These are phyloP conservation scores for Argopecten irradians DNA, from an alignment of 1,140 invertebrate species.

Conservation along the genomic window DNA sequence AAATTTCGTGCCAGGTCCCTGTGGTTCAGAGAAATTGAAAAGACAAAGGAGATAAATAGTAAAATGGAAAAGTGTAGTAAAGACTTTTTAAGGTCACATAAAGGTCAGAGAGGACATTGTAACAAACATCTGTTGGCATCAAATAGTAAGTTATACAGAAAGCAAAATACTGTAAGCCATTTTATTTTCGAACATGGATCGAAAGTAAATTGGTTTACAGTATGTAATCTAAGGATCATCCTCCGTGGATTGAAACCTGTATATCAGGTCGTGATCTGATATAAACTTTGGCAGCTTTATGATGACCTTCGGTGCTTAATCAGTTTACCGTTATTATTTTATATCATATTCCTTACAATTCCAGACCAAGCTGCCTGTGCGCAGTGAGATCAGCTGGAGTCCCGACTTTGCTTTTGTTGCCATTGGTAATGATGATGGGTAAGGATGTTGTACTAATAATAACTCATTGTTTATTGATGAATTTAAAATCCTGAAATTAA, in stretches of 20 bases:
- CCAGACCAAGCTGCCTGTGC: constrained; percentile 48
- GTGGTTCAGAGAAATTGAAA: too few relatives aligned
- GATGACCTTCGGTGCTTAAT: neutral
- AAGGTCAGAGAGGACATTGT: neutral
- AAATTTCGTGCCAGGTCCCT: too few relatives aligned
- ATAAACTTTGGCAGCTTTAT: neutral
- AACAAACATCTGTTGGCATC: too few relatives aligned
- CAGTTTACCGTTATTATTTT: neutral
- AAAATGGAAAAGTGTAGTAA: neutral
- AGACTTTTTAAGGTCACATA: neutral
- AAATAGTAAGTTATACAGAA: too few relatives aligned
- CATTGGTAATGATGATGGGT: constrained; percentile 82
- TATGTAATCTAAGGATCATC: too few relatives aligned
- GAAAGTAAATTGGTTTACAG: too few relatives aligned
- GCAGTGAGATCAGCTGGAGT: constrained; percentile 82
- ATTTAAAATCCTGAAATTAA: neutral
- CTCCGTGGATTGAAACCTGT: too few relatives aligned
- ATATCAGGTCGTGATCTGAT: neutral
- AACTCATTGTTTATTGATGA: too few relatives aligned
- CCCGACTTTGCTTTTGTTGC: constrained; percentile 80
- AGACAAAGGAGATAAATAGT: constrained; percentile 36
- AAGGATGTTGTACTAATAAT: constrained; percentile 45
- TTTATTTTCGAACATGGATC: too few relatives aligned
- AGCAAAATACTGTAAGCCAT: too few relatives aligned
- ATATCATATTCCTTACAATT: constrained; percentile 25